Percentiles rank a stretch among this genome's conserved stretches.
phyloP scores from a whole-genome alignment of 2,888 invertebrate genomes.

The Xylota segnis region DNA sequence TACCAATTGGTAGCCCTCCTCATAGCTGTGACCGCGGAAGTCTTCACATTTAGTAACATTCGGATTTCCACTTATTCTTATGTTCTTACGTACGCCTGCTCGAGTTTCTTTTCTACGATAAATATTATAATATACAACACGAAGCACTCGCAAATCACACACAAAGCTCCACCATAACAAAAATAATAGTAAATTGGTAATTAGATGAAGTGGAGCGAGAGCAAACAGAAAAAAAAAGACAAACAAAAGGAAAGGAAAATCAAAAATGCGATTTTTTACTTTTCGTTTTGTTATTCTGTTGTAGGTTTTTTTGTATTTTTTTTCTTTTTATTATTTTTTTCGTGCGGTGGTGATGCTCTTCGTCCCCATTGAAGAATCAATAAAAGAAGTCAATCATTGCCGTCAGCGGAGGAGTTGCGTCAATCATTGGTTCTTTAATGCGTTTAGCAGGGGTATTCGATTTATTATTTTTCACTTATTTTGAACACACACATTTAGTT shows the following conservation, averaged over 20 bases:
- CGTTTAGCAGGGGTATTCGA: slow-evolving; percentile 10
- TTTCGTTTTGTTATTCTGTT: slow-evolving; percentile 69
- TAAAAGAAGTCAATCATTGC: slow-evolving; percentile 75
- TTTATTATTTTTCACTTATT: slow-evolving; percentile 46
- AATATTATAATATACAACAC: slow-evolving; percentile 8
- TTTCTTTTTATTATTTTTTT: slow-evolving; percentile 57
- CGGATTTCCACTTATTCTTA: slow-evolving; percentile 7
- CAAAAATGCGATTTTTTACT: slow-evolving; percentile 66
- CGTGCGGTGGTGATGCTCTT: slow-evolving; percentile 70
- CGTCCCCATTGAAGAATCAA: slow-evolving; percentile 75
- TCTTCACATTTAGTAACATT: slow-evolving; percentile 51
- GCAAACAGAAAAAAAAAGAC: slow-evolving; percentile 50
- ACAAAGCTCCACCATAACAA: slow-evolving; percentile 51
- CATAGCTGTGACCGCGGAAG: slow-evolving; percentile 17
- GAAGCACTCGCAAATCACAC: slow-evolving; percentile 32
- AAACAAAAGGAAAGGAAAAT: slow-evolving; percentile 59
- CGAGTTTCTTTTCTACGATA: slow-evolving; percentile 21
- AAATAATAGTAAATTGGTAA: slow-evolving; percentile 57
- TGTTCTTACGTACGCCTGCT: slow-evolving; percentile 32
- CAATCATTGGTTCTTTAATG: slow-evolving; percentile 39
- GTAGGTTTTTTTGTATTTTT: slow-evolving; percentile 30
- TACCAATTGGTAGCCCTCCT: slow-evolving; percentile 59
- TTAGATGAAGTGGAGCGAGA: slow-evolving; percentile 62
- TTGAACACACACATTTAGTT: slow-evolving; percentile 36
- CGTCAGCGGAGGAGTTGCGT: slow-evolving; percentile 51